These are phyloP conservation scores for Astatoreochromis straeleni DNA, from an alignment of 2,113 vertebrate genomes.

Conservation along the genomic window DNA sequence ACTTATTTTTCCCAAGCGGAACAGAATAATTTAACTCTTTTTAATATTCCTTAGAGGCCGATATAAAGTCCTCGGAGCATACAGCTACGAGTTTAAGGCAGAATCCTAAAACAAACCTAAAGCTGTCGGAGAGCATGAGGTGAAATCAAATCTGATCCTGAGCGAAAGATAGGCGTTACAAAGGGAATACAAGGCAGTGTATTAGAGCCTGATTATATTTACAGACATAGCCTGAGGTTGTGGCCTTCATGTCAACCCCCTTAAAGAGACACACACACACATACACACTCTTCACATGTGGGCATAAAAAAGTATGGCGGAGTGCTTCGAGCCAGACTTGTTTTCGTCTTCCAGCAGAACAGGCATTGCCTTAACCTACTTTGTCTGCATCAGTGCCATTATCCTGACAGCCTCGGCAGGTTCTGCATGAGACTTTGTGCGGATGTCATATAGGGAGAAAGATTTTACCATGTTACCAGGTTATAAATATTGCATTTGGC, in stretches of 20 bases:
- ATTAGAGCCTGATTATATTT: slow-evolving; percentile 35
- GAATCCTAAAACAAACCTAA: not conserved
- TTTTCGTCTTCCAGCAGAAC: slow-evolving; percentile 60
- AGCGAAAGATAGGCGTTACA: not conserved
- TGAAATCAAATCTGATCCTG: not conserved
- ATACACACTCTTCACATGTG: not conserved
- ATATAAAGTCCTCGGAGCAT: not conserved
- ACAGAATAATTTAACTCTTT: not conserved
- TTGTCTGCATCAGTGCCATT: slow-evolving; percentile 55
- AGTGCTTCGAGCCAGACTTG: slow-evolving; percentile 39
- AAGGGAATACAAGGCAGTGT: not conserved
- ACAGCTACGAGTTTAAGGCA: not conserved
- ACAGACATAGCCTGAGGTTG: slow-evolving; percentile 39
- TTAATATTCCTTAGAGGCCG: not conserved
- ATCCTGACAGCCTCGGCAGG: slow-evolving; percentile 44
- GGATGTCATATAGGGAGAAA: not conserved
- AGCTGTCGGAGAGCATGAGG: not conserved
- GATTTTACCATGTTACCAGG: slow-evolving; percentile 28
- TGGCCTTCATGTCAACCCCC: slow-evolving; percentile 17
- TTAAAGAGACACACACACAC: not conserved
- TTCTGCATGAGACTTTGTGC: not conserved
- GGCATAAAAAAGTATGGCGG: slow-evolving; percentile 3
- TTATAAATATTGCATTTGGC: slow-evolving; percentile 56
- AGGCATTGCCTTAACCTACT: slow-evolving; percentile 65
- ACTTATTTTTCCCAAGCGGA: not conserved